Evolutionary conservation across 2,113 vertebrate species (phyloP).

Genomic region (Geococcyx californianus): DNA sequence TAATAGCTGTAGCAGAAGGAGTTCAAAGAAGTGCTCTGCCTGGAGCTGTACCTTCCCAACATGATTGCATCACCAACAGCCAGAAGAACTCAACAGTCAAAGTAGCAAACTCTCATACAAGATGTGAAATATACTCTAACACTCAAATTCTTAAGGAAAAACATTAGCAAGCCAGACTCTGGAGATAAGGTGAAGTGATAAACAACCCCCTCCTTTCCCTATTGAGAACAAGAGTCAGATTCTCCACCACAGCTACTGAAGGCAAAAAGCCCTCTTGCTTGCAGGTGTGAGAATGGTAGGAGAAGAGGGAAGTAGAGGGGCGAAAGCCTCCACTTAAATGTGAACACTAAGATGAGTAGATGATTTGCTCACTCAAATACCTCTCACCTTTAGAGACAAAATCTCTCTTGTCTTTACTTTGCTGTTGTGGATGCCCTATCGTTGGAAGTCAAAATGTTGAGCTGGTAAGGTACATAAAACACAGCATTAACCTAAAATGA

Average conservation of each 20-base stretch:
- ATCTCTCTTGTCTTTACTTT: background rate
- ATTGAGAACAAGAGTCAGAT: background rate
- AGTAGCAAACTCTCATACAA: background rate
- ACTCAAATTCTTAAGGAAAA: background rate
- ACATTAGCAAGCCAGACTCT: background rate
- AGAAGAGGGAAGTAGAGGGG: background rate
- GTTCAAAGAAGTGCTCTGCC: slow-evolving; percentile 58
- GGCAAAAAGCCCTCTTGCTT: background rate
- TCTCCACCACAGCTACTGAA: background rate
- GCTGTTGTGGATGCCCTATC: background rate
- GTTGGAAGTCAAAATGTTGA: background rate
- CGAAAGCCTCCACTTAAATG: background rate
- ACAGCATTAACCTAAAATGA: background rate
- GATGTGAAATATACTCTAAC: slow-evolving; percentile 54
- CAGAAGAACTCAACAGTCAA: slow-evolving; percentile 34
- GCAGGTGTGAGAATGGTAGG: background rate
- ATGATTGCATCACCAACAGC: slow-evolving; percentile 33
- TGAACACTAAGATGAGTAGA: background rate
- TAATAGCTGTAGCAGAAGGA: slow-evolving; percentile 33
- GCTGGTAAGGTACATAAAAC: background rate
- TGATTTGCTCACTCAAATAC: background rate
- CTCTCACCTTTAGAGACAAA: background rate
- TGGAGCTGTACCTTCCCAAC: slow-evolving; percentile 55
- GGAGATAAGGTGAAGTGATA: slow-evolving; percentile 19
- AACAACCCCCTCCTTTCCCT: background rate